Conservation (phyloP, 2,797 vertebrate genomes). For the Eulemur albifrons region DNA sequence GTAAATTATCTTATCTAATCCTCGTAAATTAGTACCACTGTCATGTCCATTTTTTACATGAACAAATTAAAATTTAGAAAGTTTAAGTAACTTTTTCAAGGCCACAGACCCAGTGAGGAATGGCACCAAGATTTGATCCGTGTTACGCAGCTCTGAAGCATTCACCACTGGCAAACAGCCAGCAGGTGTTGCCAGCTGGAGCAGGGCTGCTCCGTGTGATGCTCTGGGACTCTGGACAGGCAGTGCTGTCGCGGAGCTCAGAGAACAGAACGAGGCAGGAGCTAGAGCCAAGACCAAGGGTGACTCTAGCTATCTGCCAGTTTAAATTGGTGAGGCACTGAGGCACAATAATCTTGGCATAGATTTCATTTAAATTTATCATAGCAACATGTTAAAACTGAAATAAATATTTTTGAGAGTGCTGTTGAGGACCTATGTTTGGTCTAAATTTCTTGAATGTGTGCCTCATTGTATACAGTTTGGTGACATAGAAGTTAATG, state of each 20-base stretch:
- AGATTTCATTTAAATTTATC: background rate
- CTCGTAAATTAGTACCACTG: background rate
- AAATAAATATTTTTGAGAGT: background rate
- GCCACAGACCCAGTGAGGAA: background rate
- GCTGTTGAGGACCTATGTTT: background rate
- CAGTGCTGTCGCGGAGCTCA: background rate
- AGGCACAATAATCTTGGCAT: background rate
- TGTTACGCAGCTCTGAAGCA: accelerated
- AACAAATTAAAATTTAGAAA: background rate
- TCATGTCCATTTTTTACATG: background rate
- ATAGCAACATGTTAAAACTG: background rate
- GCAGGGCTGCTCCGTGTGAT: background rate
- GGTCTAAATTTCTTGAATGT: background rate
- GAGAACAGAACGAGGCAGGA: background rate
- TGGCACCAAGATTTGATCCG: background rate
- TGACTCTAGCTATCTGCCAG: background rate
- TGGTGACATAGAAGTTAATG: background rate
- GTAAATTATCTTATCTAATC: background rate
- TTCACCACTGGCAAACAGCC: background rate
- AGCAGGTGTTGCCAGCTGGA: background rate
- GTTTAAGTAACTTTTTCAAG: background rate
- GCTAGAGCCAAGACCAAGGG: accelerated
- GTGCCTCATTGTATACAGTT: background rate
- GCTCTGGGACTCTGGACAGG: background rate
- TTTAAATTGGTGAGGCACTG: background rate